Evolutionary conservation across 2,888 invertebrate species (phyloP).

Genomic region (Halocaridina rubra): DNA sequence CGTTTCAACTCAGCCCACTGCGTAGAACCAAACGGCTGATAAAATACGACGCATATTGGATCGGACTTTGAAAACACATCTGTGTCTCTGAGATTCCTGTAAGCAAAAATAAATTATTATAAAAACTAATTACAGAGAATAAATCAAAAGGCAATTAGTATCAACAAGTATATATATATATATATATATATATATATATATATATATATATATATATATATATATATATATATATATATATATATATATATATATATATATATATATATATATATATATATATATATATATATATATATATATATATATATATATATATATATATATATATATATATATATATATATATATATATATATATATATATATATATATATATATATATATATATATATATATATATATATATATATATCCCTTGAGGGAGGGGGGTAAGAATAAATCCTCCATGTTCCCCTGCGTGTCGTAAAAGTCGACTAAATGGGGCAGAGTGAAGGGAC

Average conservation of each 20-base stretch:
- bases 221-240: background rate
- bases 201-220: background rate
- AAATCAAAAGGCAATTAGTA: background rate
- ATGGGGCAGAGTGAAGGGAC: too few species aligned
- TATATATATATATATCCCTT: background rate
- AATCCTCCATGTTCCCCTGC: too few species aligned
- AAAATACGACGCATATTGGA: conserved; percentile 68
- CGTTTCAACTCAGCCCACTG: conserved; percentile 60
- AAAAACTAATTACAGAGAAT: background rate
- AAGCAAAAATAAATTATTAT: background rate
- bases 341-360: background rate
- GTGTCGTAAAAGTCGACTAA: too few species aligned
- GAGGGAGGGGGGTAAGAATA: too few species aligned
- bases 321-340: background rate
- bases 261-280: background rate
- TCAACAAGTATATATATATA: background rate
- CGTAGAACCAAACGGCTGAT: conserved; percentile 63
- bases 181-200: background rate
- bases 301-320: background rate
- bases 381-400: background rate
- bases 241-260: background rate
- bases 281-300: background rate
- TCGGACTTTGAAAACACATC: conserved; percentile 71
- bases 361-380: background rate
- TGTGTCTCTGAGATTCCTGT: conserved; percentile 67